Conservation (phyloP, 2,888 invertebrate species). For the Sipha maydis region DNA sequence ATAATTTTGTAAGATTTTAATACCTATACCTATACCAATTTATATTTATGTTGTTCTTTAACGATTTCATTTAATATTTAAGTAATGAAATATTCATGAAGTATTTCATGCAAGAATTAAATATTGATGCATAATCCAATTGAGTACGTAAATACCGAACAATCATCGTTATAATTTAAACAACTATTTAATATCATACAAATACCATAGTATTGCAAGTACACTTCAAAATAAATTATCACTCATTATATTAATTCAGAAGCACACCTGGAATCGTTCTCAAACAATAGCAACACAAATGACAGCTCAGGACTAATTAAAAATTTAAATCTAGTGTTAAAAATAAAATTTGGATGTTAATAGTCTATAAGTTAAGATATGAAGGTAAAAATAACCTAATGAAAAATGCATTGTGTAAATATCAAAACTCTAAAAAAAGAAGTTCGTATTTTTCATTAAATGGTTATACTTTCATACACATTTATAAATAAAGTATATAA, state of each 20-base stretch:
- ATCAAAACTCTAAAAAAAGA: background rate
- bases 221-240: background rate
- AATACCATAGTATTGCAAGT: background rate
- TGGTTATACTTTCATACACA: background rate
- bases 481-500: no score
- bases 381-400: background rate
- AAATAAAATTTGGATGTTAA: background rate
- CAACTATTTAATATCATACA: background rate
- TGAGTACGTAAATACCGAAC: background rate
- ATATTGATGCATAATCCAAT: no score
- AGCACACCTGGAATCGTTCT: background rate
- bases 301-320: background rate
- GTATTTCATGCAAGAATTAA: no score
- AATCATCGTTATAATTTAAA: background rate
- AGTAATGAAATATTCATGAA: no score
- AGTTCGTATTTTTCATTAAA: background rate
- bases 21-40: no score
- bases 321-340: conserved; percentile 17
- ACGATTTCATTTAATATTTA: no score
- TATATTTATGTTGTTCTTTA: no score
- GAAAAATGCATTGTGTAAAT: conserved; percentile 19
- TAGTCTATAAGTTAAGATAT: background rate
- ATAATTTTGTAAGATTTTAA: no score
- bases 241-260: conserved; percentile 19
- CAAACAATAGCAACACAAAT: conserved; percentile 1